Base-by-base conservation (phyloP, 2,888 invertebrate species). In the Diaprepes abbreviatus region DNA sequence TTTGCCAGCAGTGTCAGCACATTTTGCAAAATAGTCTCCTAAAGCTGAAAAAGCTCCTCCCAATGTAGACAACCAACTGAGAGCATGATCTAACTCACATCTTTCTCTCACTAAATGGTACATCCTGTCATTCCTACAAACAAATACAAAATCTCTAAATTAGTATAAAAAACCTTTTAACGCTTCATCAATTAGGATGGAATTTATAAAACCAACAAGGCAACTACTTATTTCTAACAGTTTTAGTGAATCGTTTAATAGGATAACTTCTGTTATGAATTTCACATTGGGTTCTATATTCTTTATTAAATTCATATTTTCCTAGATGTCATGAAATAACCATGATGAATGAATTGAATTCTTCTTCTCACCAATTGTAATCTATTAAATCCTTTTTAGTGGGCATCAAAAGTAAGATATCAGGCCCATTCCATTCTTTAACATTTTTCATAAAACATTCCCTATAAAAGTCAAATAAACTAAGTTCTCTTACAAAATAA, bases 31-130 rank as follows among this genome's bases (percentile, higher is more conserved):
- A 79, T 93, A 91, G 81, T 98, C 97, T 1, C 98, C 98, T 60
- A 98, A 86, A 0, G 97, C 94, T 1, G 98, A 98, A 84, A 94
- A 98, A 1, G 96, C 98, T 50, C 98, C 98, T 1, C 98, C 98
- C 12, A 98, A 87, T 0, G 98, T 98, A 16, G 97, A 98, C 19
- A 98, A 85, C 96, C 97, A 97, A 14, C 96, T 96, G 87, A 97
- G 90, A 24, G 94, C 89, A 84, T 93, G 89, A 76, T 95, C 95
- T 76, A 94, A 85, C 84, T 95, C 94, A 72, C 91, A 87, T 76
- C 88, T 87, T 74, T 91, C 91, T 86, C 90, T 81, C 3, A 87
- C 81, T 77, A 89, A 83, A 48, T 79, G 73, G 12, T 82, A 82
- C 35, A 89, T 78, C 76, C 85, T 85, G 36, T 85, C 79, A 76